phyloP scores from a whole-genome alignment of 2,113 vertebrate species.

The Plecotus auritus region DNA sequence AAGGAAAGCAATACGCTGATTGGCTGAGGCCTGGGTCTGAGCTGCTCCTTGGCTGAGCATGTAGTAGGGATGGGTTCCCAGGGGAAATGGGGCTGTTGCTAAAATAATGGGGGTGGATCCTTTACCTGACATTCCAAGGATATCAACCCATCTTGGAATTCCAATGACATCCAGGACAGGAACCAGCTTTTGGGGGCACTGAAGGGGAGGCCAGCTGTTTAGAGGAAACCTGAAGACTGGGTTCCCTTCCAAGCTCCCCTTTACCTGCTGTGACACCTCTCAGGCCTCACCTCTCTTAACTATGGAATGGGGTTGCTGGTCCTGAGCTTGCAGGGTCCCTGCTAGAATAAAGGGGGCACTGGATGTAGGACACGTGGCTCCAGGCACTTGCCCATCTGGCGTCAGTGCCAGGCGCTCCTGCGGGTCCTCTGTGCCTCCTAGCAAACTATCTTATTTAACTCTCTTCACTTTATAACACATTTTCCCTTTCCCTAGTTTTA shows the following conservation, averaged over 20 bases:
- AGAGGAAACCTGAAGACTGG: background rate
- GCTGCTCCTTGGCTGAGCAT: fast-evolving
- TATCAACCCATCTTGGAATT: background rate
- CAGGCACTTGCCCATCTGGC: fast-evolving
- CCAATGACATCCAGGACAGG: background rate
- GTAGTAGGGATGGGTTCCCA: fast-evolving
- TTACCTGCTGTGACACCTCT: background rate
- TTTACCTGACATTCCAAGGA: background rate
- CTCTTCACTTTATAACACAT: background rate
- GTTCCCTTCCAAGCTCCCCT: background rate
- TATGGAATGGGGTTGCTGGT: background rate
- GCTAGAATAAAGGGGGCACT: background rate
- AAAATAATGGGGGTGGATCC: too few species aligned
- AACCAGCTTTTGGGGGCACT: background rate
- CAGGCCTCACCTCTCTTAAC: too few species aligned
- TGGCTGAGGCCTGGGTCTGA: background rate
- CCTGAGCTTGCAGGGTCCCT: fast-evolving
- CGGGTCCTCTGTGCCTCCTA: background rate
- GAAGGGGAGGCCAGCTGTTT: background rate
- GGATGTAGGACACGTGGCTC: background rate
- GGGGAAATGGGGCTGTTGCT: background rate
- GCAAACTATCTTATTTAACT: background rate
- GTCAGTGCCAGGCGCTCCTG: too few species aligned
- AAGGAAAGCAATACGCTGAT: background rate
- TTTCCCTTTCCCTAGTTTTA: background rate